Base-by-base conservation (phyloP, 2,797 vertebrate species). In the Somateria mollissima region DNA sequence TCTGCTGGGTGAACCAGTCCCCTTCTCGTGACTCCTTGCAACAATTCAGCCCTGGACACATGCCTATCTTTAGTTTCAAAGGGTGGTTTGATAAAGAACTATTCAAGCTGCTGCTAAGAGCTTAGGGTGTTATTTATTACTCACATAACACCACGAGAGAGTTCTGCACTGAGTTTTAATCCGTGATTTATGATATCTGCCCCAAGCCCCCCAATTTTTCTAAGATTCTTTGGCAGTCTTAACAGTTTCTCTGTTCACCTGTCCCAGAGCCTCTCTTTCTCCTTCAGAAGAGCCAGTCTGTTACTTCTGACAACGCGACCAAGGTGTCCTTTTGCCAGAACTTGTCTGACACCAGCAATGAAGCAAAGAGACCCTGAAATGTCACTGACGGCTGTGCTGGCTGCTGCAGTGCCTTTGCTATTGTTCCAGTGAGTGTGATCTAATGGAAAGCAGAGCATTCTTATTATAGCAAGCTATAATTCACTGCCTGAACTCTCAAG, bases 391-490 rank as follows among this genome's bases (percentile, higher is more conserved):
- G 74, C 65, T 14, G 7, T 15, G 32, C 77, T 92, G 83, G 77
- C 83, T 86, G 71, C 84, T 93, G 86, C 28, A 4, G 28, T 74
- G 65, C 80, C 71, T 66, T 89, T 74, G 39, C 89, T 87, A 51
- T 74, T 92, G 37, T 93, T 94, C 43, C 69, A 95, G 80, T 0
- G 6, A n/a, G 66, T 61, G 60, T 78, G 94, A 95, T 87, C 92
- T 95, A 95, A 96, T 67, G 87, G 90, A 95, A 89, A 94, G 58
- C 71, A 93, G 88, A 90, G 62, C 84, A 81, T 64, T 92, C 93
- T 95, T 93, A 95, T 87, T 90, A 94, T 53, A 95, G 95, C 95
- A 97, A 96, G 92, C 89, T 76, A 32, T 56, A 93, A 83, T 76
- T 95, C 88, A 82, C 75, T 95, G 94, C 87, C 65, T 96, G 84